These are phyloP conservation scores for Lycorma delicatula DNA, from an alignment of 1,140 invertebrate genomes.

Conservation along the genomic window DNA sequence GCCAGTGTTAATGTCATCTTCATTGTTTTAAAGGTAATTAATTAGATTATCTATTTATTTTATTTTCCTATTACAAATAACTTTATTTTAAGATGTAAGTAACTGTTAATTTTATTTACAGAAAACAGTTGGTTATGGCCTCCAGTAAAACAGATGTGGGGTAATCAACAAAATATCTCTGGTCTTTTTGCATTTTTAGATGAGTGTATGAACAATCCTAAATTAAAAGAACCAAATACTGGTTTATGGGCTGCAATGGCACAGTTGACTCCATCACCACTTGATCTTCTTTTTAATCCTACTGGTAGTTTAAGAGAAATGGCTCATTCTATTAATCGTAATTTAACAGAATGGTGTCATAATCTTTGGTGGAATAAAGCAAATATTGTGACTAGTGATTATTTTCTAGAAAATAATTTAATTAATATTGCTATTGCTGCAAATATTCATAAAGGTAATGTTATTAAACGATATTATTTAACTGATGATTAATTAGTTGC, in stretches of 20 bases:
- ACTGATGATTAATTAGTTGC: too few species aligned
- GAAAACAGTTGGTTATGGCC: slow-evolving; percentile 63
- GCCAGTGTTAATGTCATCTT: too few species aligned
- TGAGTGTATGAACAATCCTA: slow-evolving; percentile 35
- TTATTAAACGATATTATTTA: too few species aligned
- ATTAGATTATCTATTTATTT: too few species aligned
- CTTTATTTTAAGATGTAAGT: too few species aligned
- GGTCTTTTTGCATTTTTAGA: slow-evolving; percentile 49
- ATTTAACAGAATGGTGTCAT: slow-evolving; percentile 51
- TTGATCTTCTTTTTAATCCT: slow-evolving; percentile 54
- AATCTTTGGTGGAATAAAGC: slow-evolving; percentile 53
- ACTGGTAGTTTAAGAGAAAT: slow-evolving; percentile 52
- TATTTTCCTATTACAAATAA: too few species aligned
- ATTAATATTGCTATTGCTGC: slow-evolving; percentile 48
- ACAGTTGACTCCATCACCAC: slow-evolving; percentile 61
- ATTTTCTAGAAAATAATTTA: slow-evolving; percentile 67
- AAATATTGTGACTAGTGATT: slow-evolving; percentile 68
- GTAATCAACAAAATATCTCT: slow-evolving; percentile 44
- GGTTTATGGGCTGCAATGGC: slow-evolving; percentile 68
- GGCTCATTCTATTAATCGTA: slow-evolving; percentile 57
- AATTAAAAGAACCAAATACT: slow-evolving; percentile 39
- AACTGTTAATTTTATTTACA: slow-evolving; percentile 35
- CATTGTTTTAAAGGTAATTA: too few species aligned
- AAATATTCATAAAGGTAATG: too few species aligned
- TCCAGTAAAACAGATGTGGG: slow-evolving; percentile 58